phyloP scores from a whole-genome alignment of 2,113 vertebrate species.

The Scolopax mira region DNA sequence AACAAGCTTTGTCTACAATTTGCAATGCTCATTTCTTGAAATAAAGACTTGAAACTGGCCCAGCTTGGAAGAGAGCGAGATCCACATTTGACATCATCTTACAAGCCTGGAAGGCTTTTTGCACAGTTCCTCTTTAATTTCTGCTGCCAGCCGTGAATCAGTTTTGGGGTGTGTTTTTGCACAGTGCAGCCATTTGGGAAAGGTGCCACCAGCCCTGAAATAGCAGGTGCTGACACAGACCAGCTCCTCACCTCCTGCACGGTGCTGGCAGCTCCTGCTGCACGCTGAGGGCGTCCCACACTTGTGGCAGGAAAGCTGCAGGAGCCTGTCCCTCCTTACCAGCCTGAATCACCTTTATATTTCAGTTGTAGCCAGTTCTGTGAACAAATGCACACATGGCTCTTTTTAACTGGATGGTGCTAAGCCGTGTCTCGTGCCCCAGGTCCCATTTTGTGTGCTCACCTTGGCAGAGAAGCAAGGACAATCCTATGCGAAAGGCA shows the following conservation, averaged over 20 bases:
- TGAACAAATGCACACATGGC: accelerated
- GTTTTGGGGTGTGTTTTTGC: neutral
- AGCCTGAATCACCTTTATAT: neutral
- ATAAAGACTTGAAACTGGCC: neutral
- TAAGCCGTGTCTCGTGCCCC: neutral
- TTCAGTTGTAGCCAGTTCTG: neutral
- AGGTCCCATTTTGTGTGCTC: neutral
- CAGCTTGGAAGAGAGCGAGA: neutral
- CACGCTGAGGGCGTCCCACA: neutral
- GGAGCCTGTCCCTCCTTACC: neutral
- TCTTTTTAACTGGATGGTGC: neutral
- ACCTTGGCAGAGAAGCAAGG: neutral
- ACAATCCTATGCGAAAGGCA: neutral
- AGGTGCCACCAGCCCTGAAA: neutral
- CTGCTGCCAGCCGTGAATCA: neutral
- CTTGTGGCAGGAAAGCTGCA: neutral
- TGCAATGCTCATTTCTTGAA: neutral
- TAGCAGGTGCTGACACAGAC: neutral
- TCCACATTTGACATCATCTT: neutral
- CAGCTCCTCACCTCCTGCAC: neutral
- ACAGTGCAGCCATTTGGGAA: neutral
- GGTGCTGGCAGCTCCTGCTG: accelerated
- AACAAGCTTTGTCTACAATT: neutral
- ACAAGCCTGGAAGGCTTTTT: neutral
- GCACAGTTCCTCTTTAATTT: neutral